Base-by-base conservation (phyloP, 2,113 vertebrate species). In the Phaethon lepturus region DNA sequence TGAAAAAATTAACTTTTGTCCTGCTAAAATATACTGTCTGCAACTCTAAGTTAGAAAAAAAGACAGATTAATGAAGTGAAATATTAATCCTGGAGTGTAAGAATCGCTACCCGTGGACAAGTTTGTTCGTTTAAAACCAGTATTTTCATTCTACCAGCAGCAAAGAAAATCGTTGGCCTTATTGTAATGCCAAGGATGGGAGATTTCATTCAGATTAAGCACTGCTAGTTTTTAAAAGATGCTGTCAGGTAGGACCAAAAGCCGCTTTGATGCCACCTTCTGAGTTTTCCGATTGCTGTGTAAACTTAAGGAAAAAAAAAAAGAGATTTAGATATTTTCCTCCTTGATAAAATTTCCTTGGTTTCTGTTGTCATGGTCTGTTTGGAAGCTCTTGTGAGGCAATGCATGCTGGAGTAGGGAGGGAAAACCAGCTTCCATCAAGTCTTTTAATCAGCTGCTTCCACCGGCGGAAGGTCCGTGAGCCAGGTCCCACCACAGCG, bases 361-460 rank as follows among this genome's bases (percentile, higher is more conserved):
- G 38, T 38, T 1, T 31, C 76, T 55, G 31, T 17, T 7, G 0
- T 40, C 7, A 4, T 3, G 16, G 11, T 63, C n/a, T 8, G 1
- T 38, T 38, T n/a, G 33, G n/a, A 23, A 59, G 29, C 11, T 66
- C 11, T 40, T 4, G 1, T 8, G 40, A 50, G 23, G 22, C 64
- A 15, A 11, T 8, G 25, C 7, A 0, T 11, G 24, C 44, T 35
- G 56, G 26, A 17, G 40, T 40, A 9, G 26, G 53, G 45, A 29
- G 7, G 10, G 17, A 29, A 58, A 49, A 5, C 10, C 38, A 10
- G 12, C 8, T 40, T 6, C 28, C 25, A 2, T 2, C 7, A 0
- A 2, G 11, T 4, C 2, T 35, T 49, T 16, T 25, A 13, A 17
- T 13, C 62, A 11, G 18, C 29, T 6, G 4, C n/a, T 9, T 13